A percentile compares a stretch with the other conserved stretches of the same genome.
Conservation (phyloP, 2,113 vertebrate species). For the Hippocampus abdominalis region DNA sequence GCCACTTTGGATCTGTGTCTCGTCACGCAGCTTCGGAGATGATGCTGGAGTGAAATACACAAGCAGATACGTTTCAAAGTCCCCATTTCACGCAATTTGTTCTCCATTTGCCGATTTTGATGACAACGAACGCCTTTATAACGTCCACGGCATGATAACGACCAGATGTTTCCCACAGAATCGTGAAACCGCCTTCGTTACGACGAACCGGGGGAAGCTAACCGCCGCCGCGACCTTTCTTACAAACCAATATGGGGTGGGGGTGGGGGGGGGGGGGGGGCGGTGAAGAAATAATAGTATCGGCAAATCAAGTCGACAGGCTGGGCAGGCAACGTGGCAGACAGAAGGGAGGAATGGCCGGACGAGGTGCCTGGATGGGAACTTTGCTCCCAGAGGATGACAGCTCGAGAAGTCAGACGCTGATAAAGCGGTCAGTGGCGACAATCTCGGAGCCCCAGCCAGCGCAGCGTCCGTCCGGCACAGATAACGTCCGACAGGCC, state of each 20-base stretch:
- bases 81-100: no score
- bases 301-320: conserved; percentile 16
- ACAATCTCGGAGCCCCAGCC: conserved; percentile 62
- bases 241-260: not conserved
- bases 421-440: conserved; percentile 66
- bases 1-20: conserved; percentile 25
- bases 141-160: no score
- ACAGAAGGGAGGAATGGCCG: conserved; percentile 28
- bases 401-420: conserved; percentile 63
- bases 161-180: no score
- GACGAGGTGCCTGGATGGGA: conserved; percentile 51
- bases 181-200: no score
- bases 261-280: no score
- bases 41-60: conserved; percentile 24
- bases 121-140: no score
- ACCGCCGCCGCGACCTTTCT: no score
- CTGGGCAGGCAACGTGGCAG: conserved; percentile 48
- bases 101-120: no score
- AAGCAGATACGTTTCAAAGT: conserved; percentile 25
- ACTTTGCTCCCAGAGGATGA: conserved; percentile 56
- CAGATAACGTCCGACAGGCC: conserved; percentile 68
- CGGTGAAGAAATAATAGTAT: not conserved
- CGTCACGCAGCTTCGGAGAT: conserved; percentile 41
- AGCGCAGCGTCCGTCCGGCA: conserved; percentile 60
- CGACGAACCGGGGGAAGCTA: no score